phyloP scores from a whole-genome alignment of 35 echinoderm and acorn worm species.

The Apostichopus parvimensis region DNA sequence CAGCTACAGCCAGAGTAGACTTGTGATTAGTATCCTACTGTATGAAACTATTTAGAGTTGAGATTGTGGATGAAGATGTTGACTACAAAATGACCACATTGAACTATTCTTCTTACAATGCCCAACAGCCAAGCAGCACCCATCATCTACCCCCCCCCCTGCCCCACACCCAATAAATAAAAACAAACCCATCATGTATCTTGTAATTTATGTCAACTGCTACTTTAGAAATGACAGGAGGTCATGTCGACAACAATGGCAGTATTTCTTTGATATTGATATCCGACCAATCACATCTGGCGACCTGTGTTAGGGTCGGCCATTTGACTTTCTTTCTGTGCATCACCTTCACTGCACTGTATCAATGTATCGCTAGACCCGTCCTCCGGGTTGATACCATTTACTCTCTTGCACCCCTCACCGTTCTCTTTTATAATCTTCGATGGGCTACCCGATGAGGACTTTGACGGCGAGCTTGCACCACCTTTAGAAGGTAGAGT shows the following conservation, averaged over 20 bases:
- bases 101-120: too few species aligned
- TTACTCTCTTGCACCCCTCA: neutral
- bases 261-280: neutral
- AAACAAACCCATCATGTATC: too few species aligned
- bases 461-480: neutral
- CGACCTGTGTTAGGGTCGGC: neutral
- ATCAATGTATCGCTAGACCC: slow-evolving; percentile 28
- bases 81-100: too few species aligned
- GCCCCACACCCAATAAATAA: too few species aligned
- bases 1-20: too few species aligned
- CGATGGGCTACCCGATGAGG: neutral
- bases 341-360: neutral
- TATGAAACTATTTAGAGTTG: too few species aligned
- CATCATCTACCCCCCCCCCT: too few species aligned
- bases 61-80: too few species aligned
- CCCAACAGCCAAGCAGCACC: too few species aligned
- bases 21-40: too few species aligned
- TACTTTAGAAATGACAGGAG: too few species aligned
- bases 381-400: slow-evolving; percentile 45
- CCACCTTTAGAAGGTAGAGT: neutral
- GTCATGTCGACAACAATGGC: neutral
- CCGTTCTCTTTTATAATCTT: neutral
- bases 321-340: neutral
- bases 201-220: too few species aligned
- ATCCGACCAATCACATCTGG: neutral